Evolutionary conservation across 2,113 vertebrate genomes (phyloP), one percentile per base, ranked within the genome.

Genomic region (Leptobrachium ailaonicum): DNA sequence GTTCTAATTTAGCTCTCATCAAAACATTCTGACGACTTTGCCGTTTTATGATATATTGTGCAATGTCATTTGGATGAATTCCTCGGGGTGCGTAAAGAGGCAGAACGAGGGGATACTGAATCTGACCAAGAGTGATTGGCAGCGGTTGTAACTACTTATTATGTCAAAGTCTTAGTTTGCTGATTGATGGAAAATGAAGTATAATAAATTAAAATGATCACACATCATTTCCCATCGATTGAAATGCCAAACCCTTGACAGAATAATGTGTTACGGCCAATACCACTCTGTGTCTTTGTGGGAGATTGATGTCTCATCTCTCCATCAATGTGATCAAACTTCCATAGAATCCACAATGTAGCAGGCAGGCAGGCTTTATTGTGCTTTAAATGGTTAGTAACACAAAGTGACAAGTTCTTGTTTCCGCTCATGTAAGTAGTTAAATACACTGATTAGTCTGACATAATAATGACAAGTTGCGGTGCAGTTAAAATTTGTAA

Each of bases 191-290:
- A 89, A 93, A 93, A 94, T 93, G 92, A 94, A 92, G 92, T 93
- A 92, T 94, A 93, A 94, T 94, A 93, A 94, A 93, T 94, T 94
- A 93, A 92, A 93, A 93, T 93, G 91, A 94, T 94, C 92, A 94
- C 92, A 94, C 93, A 93, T 94, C 92, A 94, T 94, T 94, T 94
- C 92, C 93, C 93, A 93, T 94, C 90, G 91, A 94, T 92, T 93
- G 92, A 93, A 93, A 92, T 93, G 92, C 92, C 92, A 93, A 93
- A 93, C 91, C 87, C 90, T 91, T 93, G 93, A 93, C 90, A 86
- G 92, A 93, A 89, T 92, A 93, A 93, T 92, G 92, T 93, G 90
- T 93, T 92, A 93, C 91, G 90, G 90, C 92, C 92, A 93, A 93
- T 93, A 92, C 92, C 91, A 91, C 92, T 93, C 91, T 92, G 90